Conservation (phyloP, 1,140 invertebrate genomes). For the Pinna nobilis region DNA sequence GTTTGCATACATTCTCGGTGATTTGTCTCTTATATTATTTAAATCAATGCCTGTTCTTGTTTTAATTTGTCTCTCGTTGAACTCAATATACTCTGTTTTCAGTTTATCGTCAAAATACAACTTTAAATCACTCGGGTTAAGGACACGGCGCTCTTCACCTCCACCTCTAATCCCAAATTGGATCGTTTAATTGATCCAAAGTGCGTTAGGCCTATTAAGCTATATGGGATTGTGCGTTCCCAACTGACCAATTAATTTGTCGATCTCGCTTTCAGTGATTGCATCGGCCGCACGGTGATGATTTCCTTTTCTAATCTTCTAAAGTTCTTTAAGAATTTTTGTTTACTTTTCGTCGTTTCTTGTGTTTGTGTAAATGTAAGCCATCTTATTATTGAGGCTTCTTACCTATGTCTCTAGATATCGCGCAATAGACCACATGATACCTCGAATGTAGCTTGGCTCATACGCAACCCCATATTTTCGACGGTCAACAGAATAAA, state of each 20-base stretch:
- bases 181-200: conserved; percentile 12
- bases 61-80: too few species aligned
- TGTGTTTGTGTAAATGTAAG: too few species aligned
- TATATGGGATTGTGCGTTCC: not conserved
- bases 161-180: too few species aligned
- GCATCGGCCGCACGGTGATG: not conserved
- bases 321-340: not conserved
- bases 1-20: too few species aligned
- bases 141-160: not conserved
- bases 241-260: conserved; percentile 8
- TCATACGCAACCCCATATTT: not conserved
- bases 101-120: not conserved
- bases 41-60: conserved; percentile 2
- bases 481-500: not conserved
- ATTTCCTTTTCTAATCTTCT: conserved; percentile 18
- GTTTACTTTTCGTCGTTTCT: too few species aligned
- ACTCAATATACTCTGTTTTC: too few species aligned
- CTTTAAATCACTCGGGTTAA: not conserved
- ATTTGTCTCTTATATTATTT: too few species aligned
- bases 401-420: too few species aligned
- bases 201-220: not conserved
- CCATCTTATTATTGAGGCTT: not conserved
- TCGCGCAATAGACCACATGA: not conserved
- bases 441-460: not conserved
- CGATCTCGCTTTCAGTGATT: conserved; percentile 1